Evolutionary conservation across 2,888 invertebrate genomes (phyloP), one percentile per base, ranked within the genome.

Genomic region (Drosophila sordidapex): DNA sequence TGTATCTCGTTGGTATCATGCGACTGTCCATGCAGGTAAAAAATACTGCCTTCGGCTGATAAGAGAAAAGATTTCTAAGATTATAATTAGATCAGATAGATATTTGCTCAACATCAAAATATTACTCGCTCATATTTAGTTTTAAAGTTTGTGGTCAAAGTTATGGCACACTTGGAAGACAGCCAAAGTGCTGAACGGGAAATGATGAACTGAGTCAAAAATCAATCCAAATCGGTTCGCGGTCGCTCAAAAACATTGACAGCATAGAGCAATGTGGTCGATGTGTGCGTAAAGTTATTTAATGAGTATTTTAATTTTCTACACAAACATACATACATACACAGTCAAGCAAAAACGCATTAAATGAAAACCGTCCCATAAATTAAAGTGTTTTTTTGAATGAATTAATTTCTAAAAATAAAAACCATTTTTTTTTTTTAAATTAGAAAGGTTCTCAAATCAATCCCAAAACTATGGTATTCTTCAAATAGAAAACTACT

Each of bases 11-110:
- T 31, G 99, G 98, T 87, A 99, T 96, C 97, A 99, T 98, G 94
- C 99, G 95, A 93, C 98, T 98, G 95, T 99, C 99, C 96, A 99
- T 99, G 93, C 99, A 99, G 51, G 98, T 98, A 94, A 99, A 98
- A 94, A 99, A 98, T 74, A 99, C 96, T 77, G 98, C 98, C 94
- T 98, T 97, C 25, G 99, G 99, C 98, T 99, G 94, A 92, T 95
- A 95, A 92, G 84, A 80, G 79, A 87, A 79, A 56, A 87, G 74
- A 51, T 31, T 52, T 73, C 52, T 25, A 53, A 36, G 33, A 79
- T 77, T 78, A 79, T 43, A 38, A 79, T 77, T 78, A 79, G 43
- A 38, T 53, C 36, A 71, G 52, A 74, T 75, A 76, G 43, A 57
- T 40, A 57, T 5, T 36, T 18, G 53, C 21, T 40, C 46, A 38